A percentile compares a stretch with the other conserved stretches of the same genome.
phyloP scores from a whole-genome alignment of 2,113 vertebrate genomes.

The Lampris megalopsis region DNA sequence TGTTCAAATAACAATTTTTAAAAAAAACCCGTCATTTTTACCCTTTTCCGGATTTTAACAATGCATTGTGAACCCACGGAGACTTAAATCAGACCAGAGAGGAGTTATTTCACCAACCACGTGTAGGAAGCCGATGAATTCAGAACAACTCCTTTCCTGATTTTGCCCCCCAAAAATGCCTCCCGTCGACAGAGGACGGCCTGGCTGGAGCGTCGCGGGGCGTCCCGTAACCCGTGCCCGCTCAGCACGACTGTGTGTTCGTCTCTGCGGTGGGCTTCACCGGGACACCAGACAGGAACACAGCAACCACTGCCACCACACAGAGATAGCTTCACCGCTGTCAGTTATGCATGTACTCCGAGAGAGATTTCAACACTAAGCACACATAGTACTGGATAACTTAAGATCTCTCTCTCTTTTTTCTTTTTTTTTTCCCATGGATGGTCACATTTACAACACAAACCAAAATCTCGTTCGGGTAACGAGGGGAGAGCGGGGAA shows the following conservation, averaged over 20 bases:
- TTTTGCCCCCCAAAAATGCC: neutral
- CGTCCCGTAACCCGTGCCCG: constrained; percentile 3
- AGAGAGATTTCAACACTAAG: constrained; percentile 65
- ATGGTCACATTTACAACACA: constrained; percentile 64
- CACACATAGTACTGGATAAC: constrained; percentile 38
- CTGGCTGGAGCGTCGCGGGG: neutral
- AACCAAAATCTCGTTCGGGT: constrained; percentile 31
- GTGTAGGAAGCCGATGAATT: neutral
- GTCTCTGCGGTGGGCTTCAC: constrained; percentile 57
- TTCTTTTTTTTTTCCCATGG: constrained; percentile 19
- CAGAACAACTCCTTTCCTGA: neutral
- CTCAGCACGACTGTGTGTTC: constrained; percentile 11
- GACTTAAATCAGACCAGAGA: neutral
- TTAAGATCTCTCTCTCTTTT: neutral
- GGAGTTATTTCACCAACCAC: neutral
- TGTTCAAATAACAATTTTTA: too few species aligned
- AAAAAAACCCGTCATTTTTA: neutral
- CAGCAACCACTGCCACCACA: constrained; percentile 66
- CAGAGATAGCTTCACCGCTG: constrained; percentile 57
- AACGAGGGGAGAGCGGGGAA: constrained; percentile 17
- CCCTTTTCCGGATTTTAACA: neutral
- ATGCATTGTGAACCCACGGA: neutral
- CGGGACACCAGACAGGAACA: constrained; percentile 47
- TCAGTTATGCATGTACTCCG: constrained; percentile 44
- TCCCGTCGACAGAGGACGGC: too few species aligned